Conservation (phyloP, 2,797 vertebrate species). For the Prunella strophiata region DNA sequence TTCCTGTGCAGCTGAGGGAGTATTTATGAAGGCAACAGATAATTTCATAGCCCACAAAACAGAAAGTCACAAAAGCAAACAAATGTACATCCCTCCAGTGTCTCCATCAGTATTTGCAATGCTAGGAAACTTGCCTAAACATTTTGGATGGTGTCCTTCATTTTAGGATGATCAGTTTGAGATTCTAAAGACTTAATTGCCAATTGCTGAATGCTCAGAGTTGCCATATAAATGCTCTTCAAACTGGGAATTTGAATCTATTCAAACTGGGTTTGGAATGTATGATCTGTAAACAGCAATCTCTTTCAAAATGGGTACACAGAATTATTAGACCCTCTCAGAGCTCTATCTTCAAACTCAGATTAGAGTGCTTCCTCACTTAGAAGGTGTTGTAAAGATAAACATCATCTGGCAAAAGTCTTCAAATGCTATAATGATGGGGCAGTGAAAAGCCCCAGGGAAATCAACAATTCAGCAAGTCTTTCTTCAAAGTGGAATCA, state of each 20-base stretch:
- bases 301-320: background rate
- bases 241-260: background rate
- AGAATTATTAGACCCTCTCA: background rate
- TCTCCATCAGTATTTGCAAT: background rate
- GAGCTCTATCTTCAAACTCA: background rate
- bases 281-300: background rate
- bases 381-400: background rate
- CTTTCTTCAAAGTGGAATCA: background rate
- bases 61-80: background rate
- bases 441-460: background rate
- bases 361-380: background rate
- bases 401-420: background rate
- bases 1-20: background rate
- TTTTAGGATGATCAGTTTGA: background rate
- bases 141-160: background rate
- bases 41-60: background rate
- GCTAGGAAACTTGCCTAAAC: background rate
- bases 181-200: background rate
- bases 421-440: background rate
- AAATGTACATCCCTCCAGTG: background rate
- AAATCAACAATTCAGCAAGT: background rate
- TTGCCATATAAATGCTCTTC: background rate
- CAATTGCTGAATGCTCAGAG: background rate
- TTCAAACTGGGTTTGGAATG: background rate
- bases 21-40: background rate